These are phyloP conservation scores for Aurelia sp. DNA, from an alignment of 30 jellyfish, hydroid and myxozoan species.

Conservation along the genomic window DNA sequence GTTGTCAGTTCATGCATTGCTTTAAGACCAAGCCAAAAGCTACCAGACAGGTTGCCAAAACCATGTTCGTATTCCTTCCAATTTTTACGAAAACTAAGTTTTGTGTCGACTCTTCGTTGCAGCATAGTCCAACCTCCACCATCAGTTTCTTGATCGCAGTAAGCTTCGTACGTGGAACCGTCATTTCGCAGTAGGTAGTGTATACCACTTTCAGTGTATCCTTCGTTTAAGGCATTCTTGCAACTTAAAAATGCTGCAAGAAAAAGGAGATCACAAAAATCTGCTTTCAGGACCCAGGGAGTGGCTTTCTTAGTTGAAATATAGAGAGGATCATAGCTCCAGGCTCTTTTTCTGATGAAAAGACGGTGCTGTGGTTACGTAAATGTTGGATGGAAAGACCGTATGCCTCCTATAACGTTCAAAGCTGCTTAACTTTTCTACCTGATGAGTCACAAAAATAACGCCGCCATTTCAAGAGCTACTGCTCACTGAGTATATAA, in stretches of 20 bases:
- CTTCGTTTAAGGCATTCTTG: not conserved
- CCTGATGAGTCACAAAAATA: too few species aligned
- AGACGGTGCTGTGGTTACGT: too few species aligned
- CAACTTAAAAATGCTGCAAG: not conserved
- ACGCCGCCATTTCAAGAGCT: too few species aligned
- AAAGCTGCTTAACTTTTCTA: too few species aligned
- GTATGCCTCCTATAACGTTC: too few species aligned
- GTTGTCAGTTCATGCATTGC: not conserved
- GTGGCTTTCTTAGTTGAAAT: too few species aligned
- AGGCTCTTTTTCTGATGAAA: too few species aligned
- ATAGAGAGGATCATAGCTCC: too few species aligned
- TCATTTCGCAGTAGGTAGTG: not conserved
- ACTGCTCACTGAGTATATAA: too few species aligned
- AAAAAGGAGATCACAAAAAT: not conserved
- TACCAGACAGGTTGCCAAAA: not conserved
- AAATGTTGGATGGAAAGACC: too few species aligned
- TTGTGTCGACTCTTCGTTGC: not conserved
- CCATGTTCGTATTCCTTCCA: constrained; percentile 6
- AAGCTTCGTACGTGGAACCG: not conserved
- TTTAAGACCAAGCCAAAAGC: constrained; percentile 10
- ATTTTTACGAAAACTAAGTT: not conserved
- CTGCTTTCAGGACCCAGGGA: not conserved
- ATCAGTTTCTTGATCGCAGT: constrained; percentile 11
- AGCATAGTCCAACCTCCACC: constrained; percentile 15
- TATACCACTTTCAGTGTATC: not conserved